phyloP scores from a whole-genome alignment of 37 sponge, comb jelly and placozoan genomes.

The Mnemiopsis leidyi region DNA sequence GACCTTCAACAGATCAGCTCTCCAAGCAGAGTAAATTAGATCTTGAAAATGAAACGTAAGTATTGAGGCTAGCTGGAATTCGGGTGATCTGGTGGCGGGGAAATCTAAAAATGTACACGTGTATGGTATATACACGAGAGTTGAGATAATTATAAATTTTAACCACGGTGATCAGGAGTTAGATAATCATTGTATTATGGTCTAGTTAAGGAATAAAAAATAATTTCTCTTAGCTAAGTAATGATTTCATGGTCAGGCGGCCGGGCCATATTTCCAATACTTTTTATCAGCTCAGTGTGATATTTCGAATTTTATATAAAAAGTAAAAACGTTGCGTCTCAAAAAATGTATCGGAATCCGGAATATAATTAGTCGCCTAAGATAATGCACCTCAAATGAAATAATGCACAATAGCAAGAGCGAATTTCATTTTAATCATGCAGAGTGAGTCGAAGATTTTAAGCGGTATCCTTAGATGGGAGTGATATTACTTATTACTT shows the following conservation, averaged over 20 bases:
- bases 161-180: not conserved
- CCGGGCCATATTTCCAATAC: not conserved
- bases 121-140: not conserved
- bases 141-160: not conserved
- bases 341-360: not conserved
- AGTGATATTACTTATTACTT: not conserved
- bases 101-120: not conserved
- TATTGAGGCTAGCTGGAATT: not conserved
- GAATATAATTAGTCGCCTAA: not conserved
- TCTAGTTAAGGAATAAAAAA: not conserved
- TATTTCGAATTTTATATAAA: not conserved
- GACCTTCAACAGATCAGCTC: too few species aligned
- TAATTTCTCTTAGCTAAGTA: not conserved
- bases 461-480: not conserved
- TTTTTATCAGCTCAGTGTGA: not conserved
- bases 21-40: not conserved
- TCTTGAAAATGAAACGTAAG: not conserved
- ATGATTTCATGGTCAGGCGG: not conserved
- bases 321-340: not conserved
- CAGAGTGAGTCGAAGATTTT: not conserved
- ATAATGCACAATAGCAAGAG: not conserved
- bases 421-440: not conserved
- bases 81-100: not conserved
- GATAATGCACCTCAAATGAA: not conserved
- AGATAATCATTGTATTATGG: not conserved